Evolutionary conservation across 2,888 invertebrate genomes (phyloP), one percentile per base, ranked within the genome.

Genomic region (Rotaria magnacalcarata): DNA sequence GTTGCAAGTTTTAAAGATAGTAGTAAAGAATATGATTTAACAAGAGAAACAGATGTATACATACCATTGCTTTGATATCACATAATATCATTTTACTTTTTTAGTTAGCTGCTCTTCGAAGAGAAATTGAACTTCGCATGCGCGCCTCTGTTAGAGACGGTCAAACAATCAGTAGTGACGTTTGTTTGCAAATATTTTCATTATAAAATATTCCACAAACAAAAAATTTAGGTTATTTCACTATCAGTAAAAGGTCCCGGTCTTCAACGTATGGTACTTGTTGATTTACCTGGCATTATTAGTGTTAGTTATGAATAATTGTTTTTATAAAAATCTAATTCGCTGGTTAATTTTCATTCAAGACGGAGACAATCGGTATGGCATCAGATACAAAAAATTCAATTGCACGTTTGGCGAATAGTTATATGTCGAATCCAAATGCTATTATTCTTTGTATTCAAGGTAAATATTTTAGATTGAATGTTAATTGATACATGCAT

Each of bases 401-500:
- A 2, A 99, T 99, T 90, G 89, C 94, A 89, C 93, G 94, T 89
- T 96, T 98, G 95, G 95, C 96, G n/a, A 94, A 94, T 89, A 94
- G 94, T 88, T 96, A 98, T 91, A 99, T 99, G 98, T 96, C 96
- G 90, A 99, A 99, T 92, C 99, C 99, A 0, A 99, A 99, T 92
- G 97, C 99, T 0, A 99, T 99, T 89, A 99, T 99, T 89, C 93
- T 99, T 1, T 99, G 99, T 90, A 97, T 99, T 90, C 99, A 99
- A 91, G 92, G 92, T 91, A 87, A 67, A 34, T 19, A 14, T 34
- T 67, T 14, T 41, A 21, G 19, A 6, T 3, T 11, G 21, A 7
- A 6, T 43, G 4, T 74, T 10, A 27, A 52, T 43, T 74, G 43
- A 86, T 85, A 24, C 14, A 1, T 34, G 34, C 34, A 34, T 34